Evolutionary conservation across 35 echinoderm and acorn worm genomes (phyloP).

Genomic region (Heliocidaris erythrogramma): DNA sequence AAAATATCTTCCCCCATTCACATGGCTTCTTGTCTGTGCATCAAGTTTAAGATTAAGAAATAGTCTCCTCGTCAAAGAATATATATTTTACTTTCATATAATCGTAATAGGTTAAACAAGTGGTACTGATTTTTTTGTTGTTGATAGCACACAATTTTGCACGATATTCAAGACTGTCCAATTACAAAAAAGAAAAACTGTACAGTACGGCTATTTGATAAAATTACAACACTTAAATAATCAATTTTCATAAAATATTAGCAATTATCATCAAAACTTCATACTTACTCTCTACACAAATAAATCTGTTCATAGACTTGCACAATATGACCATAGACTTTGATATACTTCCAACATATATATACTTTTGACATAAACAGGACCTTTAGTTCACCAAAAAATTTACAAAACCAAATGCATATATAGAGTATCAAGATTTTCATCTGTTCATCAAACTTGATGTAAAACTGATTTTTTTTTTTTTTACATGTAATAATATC

Average conservation of each 20-base stretch:
- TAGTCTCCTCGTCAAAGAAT: not conserved
- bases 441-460: not conserved
- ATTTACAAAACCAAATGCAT: constrained; percentile 49
- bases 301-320: constrained; percentile 11
- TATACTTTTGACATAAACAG: constrained; percentile 40
- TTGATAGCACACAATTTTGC: constrained; percentile 41
- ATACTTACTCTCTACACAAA: not conserved
- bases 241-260: not conserved
- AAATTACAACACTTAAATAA: not conserved
- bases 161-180: not conserved
- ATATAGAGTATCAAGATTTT: constrained; percentile 37
- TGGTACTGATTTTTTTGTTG: not conserved
- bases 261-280: not conserved
- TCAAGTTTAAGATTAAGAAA: not conserved
- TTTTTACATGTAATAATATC: not conserved
- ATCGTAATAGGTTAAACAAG: not conserved
- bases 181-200: constrained; percentile 24
- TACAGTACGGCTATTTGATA: not conserved
- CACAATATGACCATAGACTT: constrained; percentile 34
- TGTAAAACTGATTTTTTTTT: not conserved
- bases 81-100: not conserved
- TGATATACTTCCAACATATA: constrained; percentile 36
- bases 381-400: constrained; percentile 38
- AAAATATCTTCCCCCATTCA: not conserved
- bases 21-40: not conserved